Conservation (phyloP, 2,113 vertebrate genomes). For the Emydocephalus ijimae region DNA sequence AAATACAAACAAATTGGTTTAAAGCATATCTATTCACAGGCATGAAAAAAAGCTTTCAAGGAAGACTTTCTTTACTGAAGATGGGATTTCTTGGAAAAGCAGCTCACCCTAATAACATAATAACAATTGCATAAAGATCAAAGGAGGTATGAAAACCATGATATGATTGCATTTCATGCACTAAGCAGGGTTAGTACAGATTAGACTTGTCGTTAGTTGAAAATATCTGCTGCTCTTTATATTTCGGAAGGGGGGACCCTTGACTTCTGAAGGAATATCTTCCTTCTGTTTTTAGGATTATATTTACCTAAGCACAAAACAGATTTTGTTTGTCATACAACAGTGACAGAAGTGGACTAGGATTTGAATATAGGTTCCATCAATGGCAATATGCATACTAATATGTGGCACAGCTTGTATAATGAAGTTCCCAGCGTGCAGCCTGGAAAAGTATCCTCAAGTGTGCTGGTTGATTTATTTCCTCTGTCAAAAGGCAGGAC, state of each 20-base stretch:
- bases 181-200: slow-evolving; percentile 53
- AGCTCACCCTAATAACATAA: slow-evolving; percentile 57
- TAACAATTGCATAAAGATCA: slow-evolving; percentile 57
- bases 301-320: slow-evolving; percentile 79
- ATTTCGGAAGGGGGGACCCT: slow-evolving; percentile 49
- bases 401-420: slow-evolving; percentile 94
- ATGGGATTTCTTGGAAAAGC: slow-evolving; percentile 18
- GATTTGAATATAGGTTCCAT: slow-evolving; percentile 81
- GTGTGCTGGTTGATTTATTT: slow-evolving; percentile 98
- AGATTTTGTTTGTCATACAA: slow-evolving; percentile 77
- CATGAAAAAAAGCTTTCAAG: slow-evolving; percentile 28
- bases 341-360: slow-evolving; percentile 93
- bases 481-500: slow-evolving; percentile 97
- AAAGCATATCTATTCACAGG: slow-evolving; percentile 21
- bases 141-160: slow-evolving; percentile 54
- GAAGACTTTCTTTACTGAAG: slow-evolving; percentile 54
- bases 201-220: slow-evolving; percentile 65
- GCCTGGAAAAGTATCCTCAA: slow-evolving; percentile 96
- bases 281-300: slow-evolving; percentile 61
- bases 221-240: slow-evolving; percentile 45
- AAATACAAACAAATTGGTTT: not conserved
- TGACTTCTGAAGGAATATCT: slow-evolving; percentile 56
- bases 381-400: slow-evolving; percentile 94
- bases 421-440: slow-evolving; percentile 99
- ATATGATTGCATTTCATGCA: slow-evolving; percentile 54